Evolutionary conservation across 2,113 vertebrate genomes (phyloP), one percentile per base, ranked within the genome.

Genomic region (Casuarius casuarius): DNA sequence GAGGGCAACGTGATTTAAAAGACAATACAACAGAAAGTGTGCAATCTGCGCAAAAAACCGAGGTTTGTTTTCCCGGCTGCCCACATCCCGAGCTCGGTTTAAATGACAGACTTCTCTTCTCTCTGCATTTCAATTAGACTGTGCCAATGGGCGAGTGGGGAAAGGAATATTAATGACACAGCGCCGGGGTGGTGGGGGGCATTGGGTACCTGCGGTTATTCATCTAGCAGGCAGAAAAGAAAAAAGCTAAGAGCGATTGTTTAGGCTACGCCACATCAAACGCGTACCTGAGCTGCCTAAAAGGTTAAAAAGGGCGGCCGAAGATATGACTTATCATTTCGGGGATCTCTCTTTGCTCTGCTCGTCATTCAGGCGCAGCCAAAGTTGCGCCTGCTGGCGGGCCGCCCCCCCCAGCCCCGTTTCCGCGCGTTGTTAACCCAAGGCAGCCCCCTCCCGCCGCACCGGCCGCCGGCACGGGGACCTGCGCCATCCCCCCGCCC

Each of bases 121-220:
- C 94, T 73, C 96, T 91, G 97, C 97, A 98, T 98, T 97, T 97
- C 95, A 97, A 97, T 98, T 97, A 98, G 97, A 20, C 76, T 88
- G 87, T 96, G 97, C 91, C 95, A 97, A 91, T 85, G 95, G 97
- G 91, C 83, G 92, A 97, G 96, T 17, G 92, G 88, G 94, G 96
- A 82, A 97, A 80, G 81, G 97, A 97, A 98, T 98, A 92, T 96
- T 97, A 97, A 98, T 92, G 89, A 96, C 46, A 5, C 81, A 72
- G 66, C 54, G 62, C 23, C 31, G 18, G 74, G 52, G 67, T n/a
- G 58, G 62, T 63, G 78, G 70, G 10, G 89, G 91, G 77, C 65
- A 23, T 5, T 38, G 70, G 42, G 49, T 12, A 2, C 73, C 4
- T 52, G 35, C 59, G n/a, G 14, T 25, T 51, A 35, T 42, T 59